Percentiles rank a stretch among this genome's conserved stretches.
phyloP scores from a whole-genome alignment of 2,888 invertebrate genomes.

The Drosophila conformis region DNA sequence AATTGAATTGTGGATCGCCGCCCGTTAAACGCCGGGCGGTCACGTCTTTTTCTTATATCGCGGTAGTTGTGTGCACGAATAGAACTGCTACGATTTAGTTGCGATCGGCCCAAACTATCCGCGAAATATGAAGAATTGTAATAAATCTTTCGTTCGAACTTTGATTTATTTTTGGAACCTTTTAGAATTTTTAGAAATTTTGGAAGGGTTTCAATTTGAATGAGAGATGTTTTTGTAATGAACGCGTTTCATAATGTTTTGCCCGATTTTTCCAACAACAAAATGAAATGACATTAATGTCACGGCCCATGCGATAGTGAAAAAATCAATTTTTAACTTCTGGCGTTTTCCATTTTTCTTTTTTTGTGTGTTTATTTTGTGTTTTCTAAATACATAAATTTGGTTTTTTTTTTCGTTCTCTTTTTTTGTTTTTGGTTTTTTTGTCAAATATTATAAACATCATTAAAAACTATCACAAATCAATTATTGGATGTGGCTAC shows the following conservation, averaged over 20 bases:
- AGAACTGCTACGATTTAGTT: conserved; percentile 49
- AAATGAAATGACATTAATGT: conserved; percentile 6
- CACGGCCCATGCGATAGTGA: conserved; percentile 11
- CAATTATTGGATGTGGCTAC: conserved; percentile 77
- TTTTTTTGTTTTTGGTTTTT: conserved; percentile 37
- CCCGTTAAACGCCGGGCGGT: conserved; percentile 64
- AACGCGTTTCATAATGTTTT: conserved; percentile 14
- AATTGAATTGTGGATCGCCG: conserved; percentile 56
- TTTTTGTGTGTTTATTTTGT: conserved; percentile 35
- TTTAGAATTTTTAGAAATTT: conserved; percentile 78
- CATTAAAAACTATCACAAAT: conserved; percentile 79
- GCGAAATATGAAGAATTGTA: conserved; percentile 64
- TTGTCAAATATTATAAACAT: conserved; percentile 37
- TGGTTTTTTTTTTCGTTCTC: neutral
- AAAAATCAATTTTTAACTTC: neutral
- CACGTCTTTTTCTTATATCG: conserved; percentile 50
- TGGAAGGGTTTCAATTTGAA: conserved; percentile 71
- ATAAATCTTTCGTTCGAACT: conserved; percentile 71
- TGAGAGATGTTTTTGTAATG: conserved; percentile 73
- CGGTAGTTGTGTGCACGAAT: conserved; percentile 52
- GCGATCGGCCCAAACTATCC: conserved; percentile 55
- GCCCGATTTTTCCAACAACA: conserved; percentile 1
- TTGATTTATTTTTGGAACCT: conserved; percentile 76
- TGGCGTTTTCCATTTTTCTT: conserved; percentile 21
- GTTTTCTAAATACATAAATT: conserved; percentile 59